Base-by-base conservation (phyloP, 2,888 invertebrate genomes). In the Rutpela maculata region DNA sequence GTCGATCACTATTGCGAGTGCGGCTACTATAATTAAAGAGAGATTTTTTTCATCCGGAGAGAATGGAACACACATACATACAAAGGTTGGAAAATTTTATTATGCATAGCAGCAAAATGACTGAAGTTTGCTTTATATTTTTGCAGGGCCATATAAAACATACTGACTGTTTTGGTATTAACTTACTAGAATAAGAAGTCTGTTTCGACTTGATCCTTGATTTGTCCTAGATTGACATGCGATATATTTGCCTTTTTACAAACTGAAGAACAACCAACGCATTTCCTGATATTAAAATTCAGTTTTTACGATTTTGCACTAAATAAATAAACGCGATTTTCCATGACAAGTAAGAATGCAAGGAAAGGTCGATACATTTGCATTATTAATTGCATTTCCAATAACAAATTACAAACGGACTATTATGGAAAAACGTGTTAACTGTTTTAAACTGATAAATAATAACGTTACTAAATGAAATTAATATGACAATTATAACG, bases 311-410 rank as follows among this genome's bases (percentile, higher is more conserved):
- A n/a, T 66, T 18, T 35, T 50, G 43, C 50, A 19, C 22, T 66
- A 19, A 19, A 65, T 31, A 57, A 59, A 26, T 5, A 43, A 50
- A 22, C 50, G 43, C 18, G n/a, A 50, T 75, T 78, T 78, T 78
- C 80, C 75, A 77, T 78, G 77, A 76, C 75, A 74, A 67, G 11
- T 26, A 62, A 43, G 76, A 78, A 81, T 75, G 75, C 81, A 81
- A 81, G 81, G 81, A 77, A 79, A 81, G 81, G 81, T 70, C 78
- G 38, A 17, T 38, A 38, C 35, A 77, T 79, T 81, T 76, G 69
- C 76, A 76, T 78, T 78, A 66, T 77, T 80, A 68, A 79, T 78
- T 74, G 62, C 67, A 70, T 73, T 74, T 76, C 71, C 79, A 81
- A 78, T 81, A 79, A 79, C 79, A 73, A 65, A 75, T 72, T 65